These are phyloP conservation scores for Jordanella pulchra DNA, from an alignment of 2,797 vertebrate species.

Conservation along the genomic window DNA sequence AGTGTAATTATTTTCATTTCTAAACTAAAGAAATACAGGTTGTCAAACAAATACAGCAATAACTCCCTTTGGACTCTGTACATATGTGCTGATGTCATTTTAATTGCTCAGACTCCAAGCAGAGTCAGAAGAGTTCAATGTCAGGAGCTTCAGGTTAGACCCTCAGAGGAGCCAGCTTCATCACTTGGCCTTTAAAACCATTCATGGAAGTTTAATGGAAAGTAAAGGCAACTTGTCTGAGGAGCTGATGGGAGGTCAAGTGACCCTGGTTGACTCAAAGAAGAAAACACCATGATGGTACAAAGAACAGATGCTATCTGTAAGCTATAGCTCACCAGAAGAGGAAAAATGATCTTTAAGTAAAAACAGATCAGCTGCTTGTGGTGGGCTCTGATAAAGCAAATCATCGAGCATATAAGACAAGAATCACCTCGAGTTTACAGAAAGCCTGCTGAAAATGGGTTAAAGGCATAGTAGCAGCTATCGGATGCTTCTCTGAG, in stretches of 20 bases:
- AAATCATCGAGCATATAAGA: not conserved
- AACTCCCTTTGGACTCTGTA: conserved; percentile 5
- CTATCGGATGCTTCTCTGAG: conserved; percentile 45
- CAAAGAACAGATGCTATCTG: conserved; percentile 25
- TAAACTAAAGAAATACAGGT: conserved; percentile 2
- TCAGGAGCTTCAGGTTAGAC: conserved; percentile 51
- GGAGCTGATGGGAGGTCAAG: conserved; percentile 54
- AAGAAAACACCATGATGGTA: conserved; percentile 12
- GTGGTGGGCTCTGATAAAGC: conserved; percentile 3
- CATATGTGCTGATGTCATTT: conserved; percentile 8
- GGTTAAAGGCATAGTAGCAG: not conserved
- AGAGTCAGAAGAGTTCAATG: conserved; percentile 27
- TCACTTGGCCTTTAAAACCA: conserved; percentile 35
- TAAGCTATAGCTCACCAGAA: conserved; percentile 38
- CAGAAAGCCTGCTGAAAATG: conserved; percentile 2
- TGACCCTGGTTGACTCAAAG: conserved; percentile 54
- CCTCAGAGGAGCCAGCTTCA: conserved; percentile 49
- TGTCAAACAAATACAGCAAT: conserved; percentile 10
- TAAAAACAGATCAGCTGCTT: conserved; percentile 15
- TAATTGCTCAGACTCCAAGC: conserved; percentile 12
- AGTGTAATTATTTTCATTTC: not conserved
- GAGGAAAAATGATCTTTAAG: conserved; percentile 38
- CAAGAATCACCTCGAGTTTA: conserved; percentile 1
- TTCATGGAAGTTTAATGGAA: conserved; percentile 67
- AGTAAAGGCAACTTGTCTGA: conserved; percentile 61